These are phyloP conservation scores for Thalpophila matura DNA, from an alignment of 2,888 invertebrate genomes.

Conservation along the genomic window DNA sequence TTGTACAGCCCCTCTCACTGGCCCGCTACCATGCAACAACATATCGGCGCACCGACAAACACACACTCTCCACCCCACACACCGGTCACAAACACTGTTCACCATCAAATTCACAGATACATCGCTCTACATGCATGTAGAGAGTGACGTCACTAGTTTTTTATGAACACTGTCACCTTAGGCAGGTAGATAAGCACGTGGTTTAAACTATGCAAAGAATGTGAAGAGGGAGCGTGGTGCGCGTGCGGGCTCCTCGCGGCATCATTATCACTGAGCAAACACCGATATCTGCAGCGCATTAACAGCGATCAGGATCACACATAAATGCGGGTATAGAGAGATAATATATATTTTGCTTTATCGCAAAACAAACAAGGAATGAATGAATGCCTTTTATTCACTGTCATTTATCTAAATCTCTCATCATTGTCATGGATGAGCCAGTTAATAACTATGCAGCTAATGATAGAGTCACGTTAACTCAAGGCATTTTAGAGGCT, in stretches of 20 bases:
- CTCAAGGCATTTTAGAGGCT: not conserved
- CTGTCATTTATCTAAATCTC: conserved; percentile 41
- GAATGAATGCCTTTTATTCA: conserved; percentile 48
- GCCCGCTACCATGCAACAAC: conserved; percentile 85
- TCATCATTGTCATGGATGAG: conserved; percentile 28
- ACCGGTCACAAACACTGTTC: conserved; percentile 71
- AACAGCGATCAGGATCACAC: conserved; percentile 71
- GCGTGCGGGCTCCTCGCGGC: conserved; percentile 74
- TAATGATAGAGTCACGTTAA: conserved; percentile 17
- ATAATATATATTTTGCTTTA: conserved; percentile 72
- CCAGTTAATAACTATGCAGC: conserved; percentile 9
- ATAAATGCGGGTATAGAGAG: conserved; percentile 71
- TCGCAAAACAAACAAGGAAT: conserved; percentile 47
- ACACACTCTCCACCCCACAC: conserved; percentile 72
- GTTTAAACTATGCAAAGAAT: conserved; percentile 69
- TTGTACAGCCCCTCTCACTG: conserved; percentile 86
- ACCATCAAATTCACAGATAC: conserved; percentile 70
- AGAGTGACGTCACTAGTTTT: conserved; percentile 64
- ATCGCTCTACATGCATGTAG: conserved; percentile 61
- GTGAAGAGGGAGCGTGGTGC: conserved; percentile 64
- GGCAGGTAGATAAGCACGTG: conserved; percentile 70
- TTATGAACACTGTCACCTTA: conserved; percentile 36
- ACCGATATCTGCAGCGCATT: conserved; percentile 79
- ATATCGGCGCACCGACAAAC: conserved; percentile 84
- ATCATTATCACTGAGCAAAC: conserved; percentile 85